Evolutionary conservation across 53 echinoderm and acorn worm genomes (phyloP).

Genomic region (Holothuria scabra): DNA sequence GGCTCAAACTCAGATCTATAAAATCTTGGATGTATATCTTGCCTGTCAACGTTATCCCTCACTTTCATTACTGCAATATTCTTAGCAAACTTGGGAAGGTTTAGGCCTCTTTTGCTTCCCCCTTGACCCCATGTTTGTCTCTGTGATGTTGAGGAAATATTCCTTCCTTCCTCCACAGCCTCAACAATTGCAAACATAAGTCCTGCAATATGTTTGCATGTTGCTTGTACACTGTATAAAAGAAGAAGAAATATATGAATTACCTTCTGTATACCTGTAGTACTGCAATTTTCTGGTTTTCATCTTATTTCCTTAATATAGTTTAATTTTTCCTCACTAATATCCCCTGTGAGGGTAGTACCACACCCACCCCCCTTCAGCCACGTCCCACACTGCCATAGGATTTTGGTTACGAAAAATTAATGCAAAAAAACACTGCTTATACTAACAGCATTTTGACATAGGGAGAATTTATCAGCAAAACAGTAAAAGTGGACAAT

Average conservation of each 20-base stretch:
- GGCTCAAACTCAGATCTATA: constrained; percentile 63
- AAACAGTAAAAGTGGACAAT: no score
- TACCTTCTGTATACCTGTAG: neutral
- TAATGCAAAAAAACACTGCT: no score
- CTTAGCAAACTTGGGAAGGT: constrained; percentile 48
- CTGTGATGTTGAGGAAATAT: constrained; percentile 57
- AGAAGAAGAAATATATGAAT: neutral
- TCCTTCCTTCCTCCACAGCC: constrained; percentile 58
- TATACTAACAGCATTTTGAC: no score
- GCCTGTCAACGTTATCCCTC: constrained; percentile 2
- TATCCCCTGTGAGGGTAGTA: no score
- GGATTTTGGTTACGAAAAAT: no score
- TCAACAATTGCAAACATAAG: constrained; percentile 64
- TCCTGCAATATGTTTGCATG: constrained; percentile 64
- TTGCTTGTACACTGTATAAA: constrained; percentile 54
- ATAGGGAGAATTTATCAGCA: no score
- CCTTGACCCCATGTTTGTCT: constrained; percentile 55
- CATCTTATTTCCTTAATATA: no score
- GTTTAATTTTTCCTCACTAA: no score
- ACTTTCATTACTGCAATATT: constrained; percentile 51
- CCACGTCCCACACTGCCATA: no score
- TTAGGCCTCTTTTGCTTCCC: neutral
- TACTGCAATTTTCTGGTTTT: no score
- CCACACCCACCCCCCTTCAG: no score
- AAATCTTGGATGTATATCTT: neutral